Base-by-base conservation (phyloP, 2,113 vertebrate species). In the Austrofundulus limnaeus region DNA sequence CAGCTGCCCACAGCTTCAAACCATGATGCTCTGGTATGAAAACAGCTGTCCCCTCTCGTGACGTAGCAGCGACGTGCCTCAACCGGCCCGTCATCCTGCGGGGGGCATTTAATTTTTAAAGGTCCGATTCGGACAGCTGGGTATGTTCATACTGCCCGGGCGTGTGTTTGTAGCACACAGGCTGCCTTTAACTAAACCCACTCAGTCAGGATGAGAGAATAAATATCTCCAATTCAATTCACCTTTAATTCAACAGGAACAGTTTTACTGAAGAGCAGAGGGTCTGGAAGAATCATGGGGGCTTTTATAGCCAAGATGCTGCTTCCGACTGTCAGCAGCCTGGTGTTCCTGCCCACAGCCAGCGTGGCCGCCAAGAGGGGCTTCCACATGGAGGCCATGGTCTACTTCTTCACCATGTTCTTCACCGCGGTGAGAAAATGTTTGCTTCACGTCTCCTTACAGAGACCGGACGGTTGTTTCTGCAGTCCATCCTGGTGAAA, bases 301-400 rank as follows among this genome's bases (percentile, higher is more conserved):
- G 93, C 96, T 0, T 90, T 95, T 16, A 90, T 96, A 38, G 95
- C 96, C 69, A 98, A 98, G 79, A 92, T 99, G 78, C 90, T 99
- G 11, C 92, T 99, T 58, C 97, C 97, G 54, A 95, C 95, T 2
- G 65, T 97, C 55, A 99, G 96, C 93, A 95, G 94, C 83, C 86
- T 98, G 90, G 96, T 93, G 59, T 93, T 97, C 68, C 92, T 98
- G 52, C 97, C 97, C 16, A 86, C 94, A 1, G 86, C 93, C 92
- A 96, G 96, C 53, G 89, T 98, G 0, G 97, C 97, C 0, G 91
- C 96, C 86, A 96, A 94, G 84, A 87, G 97, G 52, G 93, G 93
- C 5, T 98, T 99, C 87, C 96, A 99, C 91, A 96, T 98, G 94
- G 97, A 99, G 83, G 96, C 97, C 75, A 98, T 99, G 97, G 94